Conservation (phyloP, 2,113 vertebrate genomes). For the Alaudala cheleensis region DNA sequence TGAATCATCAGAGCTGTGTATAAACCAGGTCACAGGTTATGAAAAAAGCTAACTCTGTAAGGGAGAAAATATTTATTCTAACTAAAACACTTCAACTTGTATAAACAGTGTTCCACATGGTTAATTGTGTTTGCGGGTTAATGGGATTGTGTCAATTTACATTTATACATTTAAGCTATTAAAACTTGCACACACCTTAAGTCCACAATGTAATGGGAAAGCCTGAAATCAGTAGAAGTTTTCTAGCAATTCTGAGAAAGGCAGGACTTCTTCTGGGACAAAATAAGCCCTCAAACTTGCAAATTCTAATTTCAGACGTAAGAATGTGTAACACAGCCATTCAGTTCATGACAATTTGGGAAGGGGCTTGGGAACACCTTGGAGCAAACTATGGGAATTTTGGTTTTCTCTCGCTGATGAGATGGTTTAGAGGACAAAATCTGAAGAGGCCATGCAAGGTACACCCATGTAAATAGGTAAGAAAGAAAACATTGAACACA, state of each 20-base stretch:
- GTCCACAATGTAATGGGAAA: neutral
- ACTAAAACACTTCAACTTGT: neutral
- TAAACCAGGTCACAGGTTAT: neutral
- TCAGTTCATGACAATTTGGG: neutral
- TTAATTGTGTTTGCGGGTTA: conserved; percentile 1
- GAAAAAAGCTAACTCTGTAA: neutral
- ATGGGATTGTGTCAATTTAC: neutral
- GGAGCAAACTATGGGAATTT: neutral
- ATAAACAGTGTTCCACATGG: neutral
- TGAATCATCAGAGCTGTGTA: neutral
- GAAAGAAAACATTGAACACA: neutral
- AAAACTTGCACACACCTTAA: neutral
- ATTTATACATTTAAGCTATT: conserved; percentile 8
- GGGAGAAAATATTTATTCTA: neutral
- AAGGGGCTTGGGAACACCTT: neutral
- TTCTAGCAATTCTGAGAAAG: neutral
- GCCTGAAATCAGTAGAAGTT: neutral
- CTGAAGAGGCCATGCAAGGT: neutral
- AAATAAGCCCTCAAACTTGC: neutral
- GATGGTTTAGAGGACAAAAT: neutral
- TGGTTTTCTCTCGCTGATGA: neutral
- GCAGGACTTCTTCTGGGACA: neutral
- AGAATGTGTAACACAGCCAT: rapidly evolving
- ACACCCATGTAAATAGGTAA: neutral
- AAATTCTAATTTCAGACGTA: neutral